A percentile compares a stretch with the other conserved stretches of the same genome.
These are phyloP conservation scores for Erythrocebus patas DNA, from an alignment of 2,113 vertebrate genomes.

Conservation along the genomic window DNA sequence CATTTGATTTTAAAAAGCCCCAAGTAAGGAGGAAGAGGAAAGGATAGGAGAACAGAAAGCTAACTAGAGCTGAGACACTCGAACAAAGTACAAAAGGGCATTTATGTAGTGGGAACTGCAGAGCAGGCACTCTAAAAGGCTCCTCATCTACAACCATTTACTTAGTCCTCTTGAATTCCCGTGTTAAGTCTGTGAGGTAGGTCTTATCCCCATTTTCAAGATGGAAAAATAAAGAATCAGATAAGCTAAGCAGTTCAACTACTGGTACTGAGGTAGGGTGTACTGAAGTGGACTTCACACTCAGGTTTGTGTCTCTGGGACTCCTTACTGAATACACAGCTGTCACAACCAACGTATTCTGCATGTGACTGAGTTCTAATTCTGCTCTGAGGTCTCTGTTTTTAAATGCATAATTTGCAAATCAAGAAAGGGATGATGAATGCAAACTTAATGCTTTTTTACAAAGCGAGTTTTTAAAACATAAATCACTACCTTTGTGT, in stretches of 20 bases:
- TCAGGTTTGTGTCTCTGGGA: not conserved
- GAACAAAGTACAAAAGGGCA: not conserved
- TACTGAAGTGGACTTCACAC: not conserved
- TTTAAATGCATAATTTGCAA: not conserved
- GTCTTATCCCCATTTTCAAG: not conserved
- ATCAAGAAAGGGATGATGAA: not conserved
- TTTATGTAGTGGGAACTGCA: not conserved
- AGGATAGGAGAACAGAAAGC: not conserved
- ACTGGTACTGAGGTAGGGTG: fast-evolving
- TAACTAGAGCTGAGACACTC: not conserved
- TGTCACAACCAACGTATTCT: not conserved
- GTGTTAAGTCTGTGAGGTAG: not conserved
- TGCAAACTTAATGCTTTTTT: not conserved
- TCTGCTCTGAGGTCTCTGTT: not conserved
- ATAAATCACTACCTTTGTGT: not conserved
- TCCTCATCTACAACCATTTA: not conserved
- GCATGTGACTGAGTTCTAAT: not conserved
- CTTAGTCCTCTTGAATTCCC: not conserved
- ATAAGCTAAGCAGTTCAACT: not conserved
- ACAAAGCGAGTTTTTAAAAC: not conserved
- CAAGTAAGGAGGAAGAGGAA: not conserved
- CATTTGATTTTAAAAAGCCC: not conserved
- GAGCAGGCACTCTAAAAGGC: not conserved
- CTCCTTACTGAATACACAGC: not conserved
- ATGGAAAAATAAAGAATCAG: not conserved